These are phyloP conservation scores for Listrodromus nycthemerus DNA, from an alignment of 2,888 invertebrate species.

Conservation along the genomic window DNA sequence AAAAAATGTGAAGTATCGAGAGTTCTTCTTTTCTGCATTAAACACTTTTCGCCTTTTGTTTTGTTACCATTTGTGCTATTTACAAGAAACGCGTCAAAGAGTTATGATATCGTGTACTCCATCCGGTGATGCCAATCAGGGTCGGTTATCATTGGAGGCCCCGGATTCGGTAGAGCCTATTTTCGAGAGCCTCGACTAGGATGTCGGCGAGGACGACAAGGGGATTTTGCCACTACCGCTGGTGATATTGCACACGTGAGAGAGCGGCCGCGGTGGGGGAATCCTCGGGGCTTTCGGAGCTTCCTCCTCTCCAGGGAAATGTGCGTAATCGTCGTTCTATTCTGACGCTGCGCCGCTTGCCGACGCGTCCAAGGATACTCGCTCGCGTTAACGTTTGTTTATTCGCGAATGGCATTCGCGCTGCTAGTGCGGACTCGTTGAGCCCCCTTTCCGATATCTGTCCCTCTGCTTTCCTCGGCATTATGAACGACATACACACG, in stretches of 20 bases:
- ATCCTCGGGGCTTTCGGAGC: slow-evolving; percentile 56
- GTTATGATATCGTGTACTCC: background rate
- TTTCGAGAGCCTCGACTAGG: slow-evolving; percentile 18
- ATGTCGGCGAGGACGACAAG: slow-evolving; percentile 35
- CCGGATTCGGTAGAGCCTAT: slow-evolving; percentile 10
- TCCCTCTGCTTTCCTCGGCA: slow-evolving; percentile 3
- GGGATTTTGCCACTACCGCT: background rate
- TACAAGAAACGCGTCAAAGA: background rate
- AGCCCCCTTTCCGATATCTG: slow-evolving; percentile 16
- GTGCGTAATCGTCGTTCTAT: slow-evolving; percentile 82
- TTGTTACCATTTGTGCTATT: background rate
- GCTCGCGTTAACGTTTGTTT: slow-evolving; percentile 55
- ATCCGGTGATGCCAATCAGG: slow-evolving; percentile 6
- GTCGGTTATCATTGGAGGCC: background rate
- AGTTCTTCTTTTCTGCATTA: background rate
- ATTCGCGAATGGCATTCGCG: slow-evolving; percentile 44
- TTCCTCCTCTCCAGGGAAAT: slow-evolving; percentile 80
- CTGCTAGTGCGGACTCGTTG: background rate
- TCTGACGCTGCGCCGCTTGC: slow-evolving; percentile 72
- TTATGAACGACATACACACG: background rate
- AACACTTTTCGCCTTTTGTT: background rate
- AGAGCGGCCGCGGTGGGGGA: slow-evolving; percentile 41
- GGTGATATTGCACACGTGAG: slow-evolving; percentile 30
- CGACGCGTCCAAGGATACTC: background rate
- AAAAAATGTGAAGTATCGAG: too few relatives aligned